Conservation (phyloP, 2,113 vertebrate genomes). For the Laticauda laticaudata region DNA sequence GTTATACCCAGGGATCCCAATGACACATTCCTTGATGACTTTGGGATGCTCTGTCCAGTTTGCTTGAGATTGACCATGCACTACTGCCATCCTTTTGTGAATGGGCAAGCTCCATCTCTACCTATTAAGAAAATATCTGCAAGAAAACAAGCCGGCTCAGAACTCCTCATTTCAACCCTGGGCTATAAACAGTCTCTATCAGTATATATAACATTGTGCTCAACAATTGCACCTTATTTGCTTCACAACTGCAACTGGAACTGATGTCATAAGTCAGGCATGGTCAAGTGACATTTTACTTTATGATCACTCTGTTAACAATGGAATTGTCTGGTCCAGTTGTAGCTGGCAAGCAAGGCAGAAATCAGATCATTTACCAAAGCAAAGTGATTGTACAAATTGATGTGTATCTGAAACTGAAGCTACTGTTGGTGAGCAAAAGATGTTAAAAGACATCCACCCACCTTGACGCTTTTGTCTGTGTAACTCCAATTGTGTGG, state of each 20-base stretch:
- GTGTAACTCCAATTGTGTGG: slow-evolving; percentile 19
- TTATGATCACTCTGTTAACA: neutral
- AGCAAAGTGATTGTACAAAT: neutral
- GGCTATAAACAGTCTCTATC: neutral
- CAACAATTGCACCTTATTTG: neutral
- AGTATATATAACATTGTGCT: neutral
- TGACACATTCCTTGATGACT: neutral
- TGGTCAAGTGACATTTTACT: neutral
- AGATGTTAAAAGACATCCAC: slow-evolving; percentile 12
- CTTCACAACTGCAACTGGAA: neutral
- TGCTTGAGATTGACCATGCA: neutral
- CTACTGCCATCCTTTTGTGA: neutral
- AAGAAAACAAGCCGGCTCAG: neutral
- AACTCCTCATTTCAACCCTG: neutral
- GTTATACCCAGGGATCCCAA: neutral
- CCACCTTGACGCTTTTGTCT: slow-evolving; percentile 62
- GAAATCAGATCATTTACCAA: neutral
- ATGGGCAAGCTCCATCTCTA: neutral
- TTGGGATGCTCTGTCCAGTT: neutral
- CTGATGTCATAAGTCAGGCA: neutral
- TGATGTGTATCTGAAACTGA: neutral
- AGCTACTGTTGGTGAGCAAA: neutral
- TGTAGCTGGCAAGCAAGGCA: neutral
- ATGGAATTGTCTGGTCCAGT: neutral
- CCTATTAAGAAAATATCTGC: neutral